These are phyloP conservation scores for Pegoplata infirma DNA, from an alignment of 2,888 invertebrate genomes.

Conservation along the genomic window DNA sequence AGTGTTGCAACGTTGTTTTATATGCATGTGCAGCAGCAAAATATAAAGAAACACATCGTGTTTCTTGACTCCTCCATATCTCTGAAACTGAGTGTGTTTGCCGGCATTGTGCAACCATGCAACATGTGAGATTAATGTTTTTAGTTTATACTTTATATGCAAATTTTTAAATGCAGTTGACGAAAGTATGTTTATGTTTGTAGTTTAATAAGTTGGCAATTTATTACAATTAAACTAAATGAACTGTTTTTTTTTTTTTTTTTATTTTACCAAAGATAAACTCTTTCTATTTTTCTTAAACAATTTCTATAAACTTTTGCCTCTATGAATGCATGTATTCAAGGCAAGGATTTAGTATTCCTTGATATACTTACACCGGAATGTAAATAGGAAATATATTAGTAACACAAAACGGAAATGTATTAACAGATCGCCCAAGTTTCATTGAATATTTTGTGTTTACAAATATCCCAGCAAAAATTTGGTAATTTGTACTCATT, in stretches of 20 bases:
- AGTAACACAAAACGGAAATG: conserved; percentile 74
- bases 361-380: conserved; percentile 65
- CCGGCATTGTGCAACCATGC: conserved; percentile 49
- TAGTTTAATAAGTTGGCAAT: conserved; percentile 56
- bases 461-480: no score
- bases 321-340: conserved; percentile 1
- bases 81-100: not conserved
- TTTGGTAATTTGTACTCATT: no score
- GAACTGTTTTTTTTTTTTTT: conserved; percentile 42
- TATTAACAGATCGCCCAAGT: conserved; percentile 74
- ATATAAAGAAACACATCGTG: conserved; percentile 20
- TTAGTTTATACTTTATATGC: conserved; percentile 62
- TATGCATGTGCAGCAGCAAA: conserved; percentile 9
- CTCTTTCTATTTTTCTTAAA: conserved; percentile 23
- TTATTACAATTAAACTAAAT: conserved; percentile 59
- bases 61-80: conserved; percentile 9
- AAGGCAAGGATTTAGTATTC: not conserved
- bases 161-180: conserved; percentile 60
- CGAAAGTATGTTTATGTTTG: conserved; percentile 54
- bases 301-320: conserved; percentile 22
- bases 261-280: conserved; percentile 24
- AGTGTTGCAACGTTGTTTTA: conserved; percentile 68
- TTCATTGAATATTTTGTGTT: conserved; percentile 35
- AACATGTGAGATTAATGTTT: conserved; percentile 73
- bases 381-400: conserved; percentile 76